Percentiles rank a stretch among this genome's conserved stretches.
phyloP scores from a whole-genome alignment of 2,113 vertebrate genomes.

The Blennius ocellaris region DNA sequence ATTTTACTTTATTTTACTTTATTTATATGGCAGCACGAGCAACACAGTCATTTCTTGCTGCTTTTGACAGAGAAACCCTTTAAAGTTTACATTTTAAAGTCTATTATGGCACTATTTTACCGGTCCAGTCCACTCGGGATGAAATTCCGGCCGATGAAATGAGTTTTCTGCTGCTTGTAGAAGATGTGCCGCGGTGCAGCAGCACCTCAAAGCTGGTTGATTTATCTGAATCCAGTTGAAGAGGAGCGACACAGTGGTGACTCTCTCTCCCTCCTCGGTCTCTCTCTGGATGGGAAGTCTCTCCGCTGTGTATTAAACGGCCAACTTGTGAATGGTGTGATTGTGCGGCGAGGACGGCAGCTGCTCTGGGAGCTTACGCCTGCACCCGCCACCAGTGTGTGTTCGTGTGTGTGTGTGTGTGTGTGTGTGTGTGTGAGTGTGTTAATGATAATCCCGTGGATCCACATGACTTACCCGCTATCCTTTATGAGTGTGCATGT shows the following conservation, averaged over 20 bases:
- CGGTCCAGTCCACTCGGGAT: too few relatives aligned
- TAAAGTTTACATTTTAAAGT: too few relatives aligned
- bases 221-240: neutral
- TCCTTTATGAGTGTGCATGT: conserved; percentile 61
- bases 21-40: too few relatives aligned
- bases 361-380: conserved; percentile 70
- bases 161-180: too few relatives aligned
- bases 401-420: too few relatives aligned
- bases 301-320: conserved; percentile 66
- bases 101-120: too few relatives aligned
- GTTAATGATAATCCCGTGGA: conserved; percentile 70
- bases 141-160: too few relatives aligned
- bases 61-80: too few relatives aligned
- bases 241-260: too few relatives aligned
- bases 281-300: conserved; percentile 46
- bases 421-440: conserved; percentile 53
- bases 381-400: conserved; percentile 16
- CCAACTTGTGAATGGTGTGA: conserved; percentile 73
- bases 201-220: neutral
- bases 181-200: too few relatives aligned
- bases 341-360: conserved; percentile 75
- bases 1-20: too few relatives aligned
- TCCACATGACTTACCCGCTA: conserved; percentile 64
- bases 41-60: too few relatives aligned
- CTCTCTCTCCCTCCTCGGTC: conserved; percentile 11